phyloP scores from a whole-genome alignment of 2,888 invertebrate genomes.

The Tridacna gigas region DNA sequence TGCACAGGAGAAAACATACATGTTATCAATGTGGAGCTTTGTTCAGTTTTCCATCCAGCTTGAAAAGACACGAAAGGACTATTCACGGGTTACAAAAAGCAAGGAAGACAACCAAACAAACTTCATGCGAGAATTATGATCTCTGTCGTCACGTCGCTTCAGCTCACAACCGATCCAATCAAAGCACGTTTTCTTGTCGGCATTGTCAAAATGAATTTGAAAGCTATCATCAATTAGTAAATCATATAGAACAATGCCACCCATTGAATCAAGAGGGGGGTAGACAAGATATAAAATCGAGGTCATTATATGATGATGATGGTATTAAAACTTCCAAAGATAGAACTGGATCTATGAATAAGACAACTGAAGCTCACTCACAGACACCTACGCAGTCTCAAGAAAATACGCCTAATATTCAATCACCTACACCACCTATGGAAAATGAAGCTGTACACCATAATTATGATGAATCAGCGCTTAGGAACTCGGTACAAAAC shows the following conservation, averaged over 20 bases:
- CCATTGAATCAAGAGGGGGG: conserved; percentile 15
- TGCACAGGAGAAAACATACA: conserved; percentile 10
- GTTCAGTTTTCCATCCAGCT: not conserved
- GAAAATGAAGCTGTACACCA: conserved; percentile 1
- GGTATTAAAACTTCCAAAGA: not conserved
- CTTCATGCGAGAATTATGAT: conserved; percentile 24
- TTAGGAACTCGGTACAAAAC: conserved; percentile 26
- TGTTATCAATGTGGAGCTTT: not conserved
- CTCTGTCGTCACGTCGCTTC: conserved; percentile 20
- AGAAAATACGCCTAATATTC: not conserved
- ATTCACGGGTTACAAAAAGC: not conserved
- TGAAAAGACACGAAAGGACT: not conserved
- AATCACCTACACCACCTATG: not conserved
- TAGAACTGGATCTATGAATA: not conserved
- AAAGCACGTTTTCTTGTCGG: conserved; percentile 4
- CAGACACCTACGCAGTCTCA: not conserved
- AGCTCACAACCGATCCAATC: conserved; percentile 2
- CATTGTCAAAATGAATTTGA: conserved; percentile 26
- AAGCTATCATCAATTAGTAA: not conserved
- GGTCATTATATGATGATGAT: conserved; percentile 8
- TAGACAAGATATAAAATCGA: not conserved
- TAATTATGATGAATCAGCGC: conserved; percentile 22
- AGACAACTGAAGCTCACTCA: not conserved
- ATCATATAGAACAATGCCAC: not conserved
- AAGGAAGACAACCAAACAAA: conserved; percentile 25